These are phyloP conservation scores for Pelmatolapia mariae DNA, from an alignment of 2,113 vertebrate species.

Conservation along the genomic window DNA sequence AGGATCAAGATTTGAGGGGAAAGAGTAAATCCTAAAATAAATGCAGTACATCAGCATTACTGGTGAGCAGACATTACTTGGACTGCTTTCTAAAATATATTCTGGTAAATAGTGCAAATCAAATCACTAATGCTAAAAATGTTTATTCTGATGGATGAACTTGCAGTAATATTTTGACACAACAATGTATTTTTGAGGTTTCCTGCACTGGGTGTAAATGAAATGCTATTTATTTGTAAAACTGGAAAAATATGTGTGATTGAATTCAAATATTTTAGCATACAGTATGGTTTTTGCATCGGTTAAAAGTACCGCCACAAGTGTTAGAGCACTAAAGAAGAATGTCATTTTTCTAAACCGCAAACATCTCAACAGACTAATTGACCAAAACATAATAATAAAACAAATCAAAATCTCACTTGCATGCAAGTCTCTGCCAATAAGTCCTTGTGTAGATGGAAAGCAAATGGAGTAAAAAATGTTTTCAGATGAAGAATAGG, in stretches of 20 bases:
- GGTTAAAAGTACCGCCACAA: neutral
- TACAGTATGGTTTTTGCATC: neutral
- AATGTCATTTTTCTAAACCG: neutral
- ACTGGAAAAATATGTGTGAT: neutral
- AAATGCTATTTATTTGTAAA: constrained; percentile 7
- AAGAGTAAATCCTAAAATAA: neutral
- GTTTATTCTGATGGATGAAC: neutral
- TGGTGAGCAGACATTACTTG: neutral
- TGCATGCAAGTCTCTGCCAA: neutral
- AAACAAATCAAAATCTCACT: neutral
- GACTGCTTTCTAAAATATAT: neutral
- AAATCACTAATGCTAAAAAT: neutral
- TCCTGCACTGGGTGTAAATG: neutral
- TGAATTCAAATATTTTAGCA: neutral
- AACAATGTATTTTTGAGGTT: neutral
- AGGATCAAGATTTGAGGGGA: neutral
- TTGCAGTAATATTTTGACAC: neutral
- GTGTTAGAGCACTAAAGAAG: neutral
- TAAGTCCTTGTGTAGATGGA: neutral
- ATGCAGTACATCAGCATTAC: neutral
- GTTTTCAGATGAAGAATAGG: neutral
- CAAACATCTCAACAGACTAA: neutral
- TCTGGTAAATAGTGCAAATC: neutral
- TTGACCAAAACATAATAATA: constrained; percentile 7
- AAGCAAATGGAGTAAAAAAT: neutral